Percentiles rank a stretch among this genome's conserved stretches.
Conservation (phyloP, 2,113 vertebrate genomes). For the Phrynosoma blainvillii region DNA sequence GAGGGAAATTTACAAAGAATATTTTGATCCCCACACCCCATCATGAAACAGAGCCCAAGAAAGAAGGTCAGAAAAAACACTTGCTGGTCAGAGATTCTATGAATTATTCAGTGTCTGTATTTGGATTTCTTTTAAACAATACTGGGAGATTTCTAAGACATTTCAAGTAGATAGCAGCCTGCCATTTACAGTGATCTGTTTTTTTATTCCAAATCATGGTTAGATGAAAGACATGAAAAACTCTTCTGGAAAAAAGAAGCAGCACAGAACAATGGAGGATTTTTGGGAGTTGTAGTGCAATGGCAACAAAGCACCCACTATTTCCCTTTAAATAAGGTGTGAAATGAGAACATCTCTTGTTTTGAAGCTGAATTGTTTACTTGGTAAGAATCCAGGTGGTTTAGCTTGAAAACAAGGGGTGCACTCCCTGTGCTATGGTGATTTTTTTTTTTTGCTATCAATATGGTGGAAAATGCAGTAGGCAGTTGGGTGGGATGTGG, state of each 20-base stretch:
- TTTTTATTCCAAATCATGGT: constrained; percentile 39
- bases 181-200: constrained; percentile 52
- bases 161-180: constrained; percentile 49
- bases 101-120: constrained; percentile 60
- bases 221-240: constrained; percentile 43
- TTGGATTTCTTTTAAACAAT: constrained; percentile 11
- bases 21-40: not conserved
- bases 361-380: too few species aligned
- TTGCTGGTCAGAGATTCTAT: constrained; percentile 37
- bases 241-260: constrained; percentile 36
- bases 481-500: too few species aligned
- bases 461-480: not conserved
- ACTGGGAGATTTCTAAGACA: constrained; percentile 29
- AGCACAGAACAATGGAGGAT: constrained; percentile 19
- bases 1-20: constrained; percentile 40
- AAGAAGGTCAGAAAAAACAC: constrained; percentile 4
- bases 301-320: too few species aligned
- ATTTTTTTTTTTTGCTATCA: not conserved
- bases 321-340: too few species aligned
- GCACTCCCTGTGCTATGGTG: not conserved
- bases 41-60: not conserved
- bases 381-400: too few species aligned
- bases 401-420: too few species aligned
- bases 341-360: too few species aligned
- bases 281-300: not conserved